phyloP scores from a whole-genome alignment of 2,797 vertebrate genomes.

The Apogon talboti region DNA sequence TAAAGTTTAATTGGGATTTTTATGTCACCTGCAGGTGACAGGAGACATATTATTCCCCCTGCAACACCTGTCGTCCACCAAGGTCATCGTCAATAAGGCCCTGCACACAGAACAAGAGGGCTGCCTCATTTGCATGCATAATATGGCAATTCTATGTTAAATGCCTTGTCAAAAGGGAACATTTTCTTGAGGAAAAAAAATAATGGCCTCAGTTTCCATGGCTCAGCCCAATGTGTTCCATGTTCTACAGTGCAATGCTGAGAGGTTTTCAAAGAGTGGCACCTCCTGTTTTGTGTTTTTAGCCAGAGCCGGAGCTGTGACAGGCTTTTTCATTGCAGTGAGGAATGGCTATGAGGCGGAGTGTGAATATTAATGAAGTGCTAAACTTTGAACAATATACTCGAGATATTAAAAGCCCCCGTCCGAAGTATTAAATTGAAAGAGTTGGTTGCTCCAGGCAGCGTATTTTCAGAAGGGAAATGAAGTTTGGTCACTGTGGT shows the following conservation, averaged over 20 bases:
- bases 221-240: slow-evolving; percentile 30
- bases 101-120: slow-evolving; percentile 25
- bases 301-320: slow-evolving; percentile 6
- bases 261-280: slow-evolving; percentile 19
- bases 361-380: slow-evolving; percentile 59
- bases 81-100: slow-evolving; percentile 71
- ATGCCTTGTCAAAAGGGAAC: slow-evolving; percentile 61
- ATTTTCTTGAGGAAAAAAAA: slow-evolving; percentile 49
- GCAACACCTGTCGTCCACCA: slow-evolving; percentile 79
- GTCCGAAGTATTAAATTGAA: slow-evolving; percentile 55
- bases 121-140: slow-evolving; percentile 74
- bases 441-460: slow-evolving; percentile 48
- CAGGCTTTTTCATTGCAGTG: slow-evolving; percentile 20
- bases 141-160: slow-evolving; percentile 63
- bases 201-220: slow-evolving; percentile 29
- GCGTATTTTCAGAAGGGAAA: slow-evolving; percentile 55
- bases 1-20: slow-evolving; percentile 81
- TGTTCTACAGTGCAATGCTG: slow-evolving; percentile 9
- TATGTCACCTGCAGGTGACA: slow-evolving; percentile 76
- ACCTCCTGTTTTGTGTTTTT: slow-evolving; percentile 34
- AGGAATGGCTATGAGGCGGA: slow-evolving; percentile 23
- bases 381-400: slow-evolving; percentile 57
- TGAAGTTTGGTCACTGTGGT: slow-evolving; percentile 56
- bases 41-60: slow-evolving; percentile 70
- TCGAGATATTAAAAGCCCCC: slow-evolving; percentile 55